phyloP scores from a whole-genome alignment of 2,113 vertebrate species.

The Thermophis baileyi region DNA sequence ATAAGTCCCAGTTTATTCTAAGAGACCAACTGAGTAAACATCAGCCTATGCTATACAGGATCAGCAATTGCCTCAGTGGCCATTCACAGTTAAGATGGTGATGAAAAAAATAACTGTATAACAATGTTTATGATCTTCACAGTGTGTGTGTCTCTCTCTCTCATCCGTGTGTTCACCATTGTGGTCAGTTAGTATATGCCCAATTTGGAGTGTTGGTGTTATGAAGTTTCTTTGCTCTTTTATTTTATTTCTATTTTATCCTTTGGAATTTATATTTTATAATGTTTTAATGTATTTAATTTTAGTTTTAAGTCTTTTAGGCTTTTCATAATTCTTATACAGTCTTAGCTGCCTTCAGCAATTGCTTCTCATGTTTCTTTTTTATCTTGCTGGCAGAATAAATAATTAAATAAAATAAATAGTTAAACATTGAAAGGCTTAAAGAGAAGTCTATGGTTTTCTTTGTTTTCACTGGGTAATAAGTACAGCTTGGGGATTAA shows the following conservation, averaged over 20 bases:
- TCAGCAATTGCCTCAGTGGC: neutral
- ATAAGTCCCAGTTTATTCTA: neutral
- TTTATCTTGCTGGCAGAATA: neutral
- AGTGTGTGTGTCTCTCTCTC: neutral
- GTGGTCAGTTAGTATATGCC: neutral
- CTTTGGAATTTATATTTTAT: neutral
- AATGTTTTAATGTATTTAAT: neutral
- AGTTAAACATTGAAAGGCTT: neutral
- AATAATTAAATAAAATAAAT: neutral
- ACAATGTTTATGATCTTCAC: neutral
- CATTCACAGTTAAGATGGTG: neutral
- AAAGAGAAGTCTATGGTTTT: neutral
- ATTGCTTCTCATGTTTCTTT: neutral
- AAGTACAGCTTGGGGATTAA: neutral
- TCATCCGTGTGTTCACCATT: neutral
- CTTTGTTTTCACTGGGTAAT: neutral
- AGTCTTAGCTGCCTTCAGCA: neutral
- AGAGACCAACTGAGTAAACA: neutral
- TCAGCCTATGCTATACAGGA: neutral
- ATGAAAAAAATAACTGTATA: neutral
- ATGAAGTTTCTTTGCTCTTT: neutral
- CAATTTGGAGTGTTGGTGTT: neutral
- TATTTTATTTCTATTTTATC: neutral
- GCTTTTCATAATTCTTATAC: neutral
- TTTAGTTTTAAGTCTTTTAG: neutral